Conservation (phyloP, 2,113 vertebrate genomes). For the Aphyosemion australe region DNA sequence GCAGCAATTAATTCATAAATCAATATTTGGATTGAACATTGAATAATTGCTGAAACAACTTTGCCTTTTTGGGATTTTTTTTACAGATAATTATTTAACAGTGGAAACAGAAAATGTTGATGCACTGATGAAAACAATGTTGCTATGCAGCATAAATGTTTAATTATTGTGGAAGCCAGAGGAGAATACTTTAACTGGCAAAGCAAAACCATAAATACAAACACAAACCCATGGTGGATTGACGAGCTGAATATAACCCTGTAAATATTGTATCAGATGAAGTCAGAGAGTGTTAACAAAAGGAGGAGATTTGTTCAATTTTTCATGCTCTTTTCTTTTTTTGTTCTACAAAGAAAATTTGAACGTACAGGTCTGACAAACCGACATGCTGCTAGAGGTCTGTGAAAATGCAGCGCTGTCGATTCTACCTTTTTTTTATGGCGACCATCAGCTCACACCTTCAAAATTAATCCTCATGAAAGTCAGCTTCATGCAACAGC, state of each 20-base stretch:
- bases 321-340: conserved; percentile 45
- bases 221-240: conserved; percentile 1
- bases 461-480: conserved; percentile 22
- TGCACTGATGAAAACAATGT: background rate
- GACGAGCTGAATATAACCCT: conserved; percentile 44
- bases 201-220: background rate
- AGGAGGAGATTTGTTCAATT: conserved; percentile 49
- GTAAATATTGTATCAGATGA: conserved; percentile 54
- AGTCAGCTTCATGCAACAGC: conserved; percentile 33
- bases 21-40: background rate
- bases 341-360: conserved; percentile 42
- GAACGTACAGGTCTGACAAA: conserved; percentile 49
- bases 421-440: background rate
- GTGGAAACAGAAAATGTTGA: background rate
- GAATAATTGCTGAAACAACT: background rate
- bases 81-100: background rate
- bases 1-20: background rate
- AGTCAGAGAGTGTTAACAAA: conserved; percentile 54
- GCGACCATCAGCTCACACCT: conserved; percentile 13
- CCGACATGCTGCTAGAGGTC: conserved; percentile 46
- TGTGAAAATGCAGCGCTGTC: conserved; percentile 18
- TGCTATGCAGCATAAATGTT: conserved; percentile 5
- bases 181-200: conserved; percentile 11
- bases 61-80: background rate
- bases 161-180: conserved; percentile 1